Base-by-base conservation (phyloP, 2,888 invertebrate species). In the Acholoe squamosa region DNA sequence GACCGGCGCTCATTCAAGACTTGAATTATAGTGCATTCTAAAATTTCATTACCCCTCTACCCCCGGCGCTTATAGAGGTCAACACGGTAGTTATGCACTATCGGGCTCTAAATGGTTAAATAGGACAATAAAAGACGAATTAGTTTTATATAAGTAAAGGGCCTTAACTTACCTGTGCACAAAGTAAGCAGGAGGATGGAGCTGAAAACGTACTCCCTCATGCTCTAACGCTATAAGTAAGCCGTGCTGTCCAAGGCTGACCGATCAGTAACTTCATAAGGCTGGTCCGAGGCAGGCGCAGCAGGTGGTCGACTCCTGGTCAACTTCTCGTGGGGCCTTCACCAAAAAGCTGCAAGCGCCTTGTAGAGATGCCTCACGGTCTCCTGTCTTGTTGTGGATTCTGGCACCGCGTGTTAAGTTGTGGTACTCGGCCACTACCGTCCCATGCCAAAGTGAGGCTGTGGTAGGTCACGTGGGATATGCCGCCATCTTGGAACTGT, bases 161-260 rank as follows among this genome's bases (percentile, higher is more conserved):
- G n/a, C 5, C 3, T 61, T 61, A n/a, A 61, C 61, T 19, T 61
- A 61, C 61, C 61, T 7, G 22, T 61, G n/a, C 61, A 61, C 22
- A 61, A n/a, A 61, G 61, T 61, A 61, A 61, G 61, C 61, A 61
- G 61, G 61, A 61, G 61, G n/a, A 61, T 61, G 61, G n/a, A 61
- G 61, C 19, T 61, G 61, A 61, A 61, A 61, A n/a, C 61, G 61
- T 61, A 61, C 61, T 61, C 61, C 61, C 61, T 61, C 61, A 61
- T 61, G 19, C 61, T 61, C 61, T 61, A 61, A 61, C n/a, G 61
- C 61, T 61, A 61, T 10, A 43, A 43, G n/a, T 61, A 61, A 61
- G 12, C 61, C n/a, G 61, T n/a, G 61, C 61, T 61, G 61, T 61
- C 61, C 61, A n/a, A 61, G 61, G 19, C 61, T n/a, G n/a, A 7